Conservation (phyloP, 2,797 vertebrate species). For the Pangasius mekongensis region DNA sequence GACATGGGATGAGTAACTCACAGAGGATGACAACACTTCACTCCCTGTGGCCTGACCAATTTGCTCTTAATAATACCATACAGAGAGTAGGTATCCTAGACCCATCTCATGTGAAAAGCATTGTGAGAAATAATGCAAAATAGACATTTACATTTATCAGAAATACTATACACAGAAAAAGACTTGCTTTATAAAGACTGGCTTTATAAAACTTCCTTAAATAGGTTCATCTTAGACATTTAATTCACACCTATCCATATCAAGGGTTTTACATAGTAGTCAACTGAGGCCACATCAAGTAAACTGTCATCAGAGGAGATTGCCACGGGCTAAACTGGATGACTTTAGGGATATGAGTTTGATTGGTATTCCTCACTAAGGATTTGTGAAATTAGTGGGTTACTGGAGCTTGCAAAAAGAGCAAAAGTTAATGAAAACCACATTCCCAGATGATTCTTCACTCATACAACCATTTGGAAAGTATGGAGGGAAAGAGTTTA, state of each 20-base stretch:
- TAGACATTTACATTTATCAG: not conserved
- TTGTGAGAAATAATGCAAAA: not conserved
- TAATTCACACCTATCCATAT: not conserved
- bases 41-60: conserved; percentile 53
- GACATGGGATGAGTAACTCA: conserved; percentile 49
- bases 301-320: conserved; percentile 45
- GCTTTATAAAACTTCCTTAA: not conserved
- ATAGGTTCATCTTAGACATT: not conserved
- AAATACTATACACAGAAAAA: not conserved
- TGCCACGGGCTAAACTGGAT: conserved; percentile 44
- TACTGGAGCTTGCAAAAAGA: conserved; percentile 48
- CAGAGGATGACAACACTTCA: conserved; percentile 52
- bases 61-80: conserved; percentile 2
- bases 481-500: conserved; percentile 61
- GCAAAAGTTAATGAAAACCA: conserved; percentile 47
- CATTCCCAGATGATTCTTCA: conserved; percentile 46
- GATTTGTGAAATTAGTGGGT: conserved; percentile 64
- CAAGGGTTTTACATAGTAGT: not conserved
- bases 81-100: not conserved
- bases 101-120: not conserved
- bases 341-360: conserved; percentile 42
- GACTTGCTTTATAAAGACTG: not conserved
- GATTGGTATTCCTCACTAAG: conserved; percentile 55
- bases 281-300: conserved; percentile 52
- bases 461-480: conserved; percentile 49